Evolutionary conservation across 2,797 vertebrate species (phyloP), one percentile per base, ranked within the genome.

Genomic region (Gobio occitaniae): DNA sequence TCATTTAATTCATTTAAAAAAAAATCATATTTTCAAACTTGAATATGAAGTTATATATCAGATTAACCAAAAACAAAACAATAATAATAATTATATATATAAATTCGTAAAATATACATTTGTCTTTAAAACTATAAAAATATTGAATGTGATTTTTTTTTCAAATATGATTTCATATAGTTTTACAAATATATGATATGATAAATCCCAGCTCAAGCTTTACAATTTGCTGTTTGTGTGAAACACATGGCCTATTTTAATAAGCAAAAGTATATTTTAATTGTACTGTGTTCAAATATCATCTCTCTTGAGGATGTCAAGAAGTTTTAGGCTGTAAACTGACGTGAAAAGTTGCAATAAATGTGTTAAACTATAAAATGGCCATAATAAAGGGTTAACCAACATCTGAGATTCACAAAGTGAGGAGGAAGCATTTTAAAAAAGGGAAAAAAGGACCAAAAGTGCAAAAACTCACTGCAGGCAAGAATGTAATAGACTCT

Each of bases 381-480:
- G 25, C 25, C 25, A 25, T 25, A 21, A 59, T 38, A 41, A 41
- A 59, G 25, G 3, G 6, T 59, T 38, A 36, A n/a, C 41, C 11
- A 74, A 82, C 41, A n/a, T 72, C 11, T 16, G 16, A 70, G 1
- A 25, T 25, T 25, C 25, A 25, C 25, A 25, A 25, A 25, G 25
- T 25, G 25, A 25, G 25, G 25, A 25, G 25, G 25, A 25, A 25
- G 25, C 25, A 25, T 25, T 25, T 25, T 25, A 25, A 25, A 79
- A 59, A 83, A 10, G 85, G 16, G 84, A 17, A 13, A 86, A 25
- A 75, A 21, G 52, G 1, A 10, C 5, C 36, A 69, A 70, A 68
- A 38, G 59, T 52, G 8, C 56, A 65, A n/a, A 50, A 17, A 41
- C 32, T 17, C 32, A 3, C 19, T 48, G 11, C 21, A 36, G 25